Conservation (phyloP, 2,888 invertebrate genomes). For the Tetheella fluctuosa region DNA sequence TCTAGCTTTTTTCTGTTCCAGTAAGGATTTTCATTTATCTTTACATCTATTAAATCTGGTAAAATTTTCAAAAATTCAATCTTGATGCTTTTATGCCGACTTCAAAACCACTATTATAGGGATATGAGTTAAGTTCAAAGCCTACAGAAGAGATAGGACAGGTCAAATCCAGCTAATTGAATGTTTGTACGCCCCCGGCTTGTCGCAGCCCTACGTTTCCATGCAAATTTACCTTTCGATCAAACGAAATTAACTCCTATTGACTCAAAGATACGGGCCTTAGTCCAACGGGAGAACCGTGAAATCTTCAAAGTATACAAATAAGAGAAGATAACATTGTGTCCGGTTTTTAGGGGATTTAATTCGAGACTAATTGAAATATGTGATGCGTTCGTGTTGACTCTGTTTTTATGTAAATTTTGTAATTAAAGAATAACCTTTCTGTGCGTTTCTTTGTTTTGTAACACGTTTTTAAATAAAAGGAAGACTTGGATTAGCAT, state of each 20-base stretch:
- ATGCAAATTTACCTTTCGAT: conserved; percentile 12
- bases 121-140: neutral
- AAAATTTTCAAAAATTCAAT: too few relatives aligned
- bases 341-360: neutral
- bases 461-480: neutral
- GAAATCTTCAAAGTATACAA: conserved; percentile 8
- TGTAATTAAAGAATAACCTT: neutral
- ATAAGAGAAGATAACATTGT: conserved; percentile 8
- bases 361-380: conserved; percentile 11
- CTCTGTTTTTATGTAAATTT: neutral
- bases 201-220: conserved; percentile 2
- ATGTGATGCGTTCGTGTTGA: conserved; percentile 6
- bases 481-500: neutral
- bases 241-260: conserved; percentile 10
- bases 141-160: neutral
- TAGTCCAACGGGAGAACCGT: neutral
- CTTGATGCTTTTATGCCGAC: too few relatives aligned
- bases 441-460: neutral
- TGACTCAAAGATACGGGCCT: neutral
- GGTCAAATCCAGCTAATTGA: conserved; percentile 12
- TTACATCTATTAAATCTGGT: too few relatives aligned
- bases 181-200: conserved; percentile 14
- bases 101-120: too few relatives aligned
- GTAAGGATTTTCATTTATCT: too few relatives aligned
- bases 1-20: too few relatives aligned